These are phyloP conservation scores for Himantopus leucocephalus DNA, from an alignment of 2,113 vertebrate species.

Conservation along the genomic window DNA sequence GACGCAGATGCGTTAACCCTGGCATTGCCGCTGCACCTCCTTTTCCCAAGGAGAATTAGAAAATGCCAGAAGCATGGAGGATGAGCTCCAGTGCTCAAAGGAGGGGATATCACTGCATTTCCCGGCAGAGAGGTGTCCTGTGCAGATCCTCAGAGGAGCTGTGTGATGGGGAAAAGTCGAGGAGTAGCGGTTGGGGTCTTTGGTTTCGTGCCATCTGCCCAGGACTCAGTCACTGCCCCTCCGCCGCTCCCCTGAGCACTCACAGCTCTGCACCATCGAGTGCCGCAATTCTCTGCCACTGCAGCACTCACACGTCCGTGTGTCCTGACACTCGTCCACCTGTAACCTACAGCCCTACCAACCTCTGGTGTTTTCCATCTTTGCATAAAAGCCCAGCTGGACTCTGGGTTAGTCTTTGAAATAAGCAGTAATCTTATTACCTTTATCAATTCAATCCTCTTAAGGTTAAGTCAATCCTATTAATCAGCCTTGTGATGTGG, in stretches of 20 bases:
- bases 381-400: not conserved
- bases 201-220: fast-evolving
- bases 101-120: not conserved
- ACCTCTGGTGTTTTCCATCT: not conserved
- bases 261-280: not conserved
- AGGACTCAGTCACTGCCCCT: not conserved
- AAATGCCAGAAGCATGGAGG: not conserved
- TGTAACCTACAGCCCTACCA: not conserved
- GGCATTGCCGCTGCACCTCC: fast-evolving
- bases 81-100: not conserved
- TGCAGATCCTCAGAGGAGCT: not conserved
- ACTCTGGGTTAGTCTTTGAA: conserved; percentile 6
- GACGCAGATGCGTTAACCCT: not conserved
- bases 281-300: fast-evolving
- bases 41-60: not conserved
- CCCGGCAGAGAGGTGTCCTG: not conserved
- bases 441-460: conserved; percentile 67
- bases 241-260: fast-evolving
- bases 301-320: fast-evolving
- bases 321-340: not conserved
- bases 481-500: conserved; percentile 50
- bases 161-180: fast-evolving
- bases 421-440: conserved; percentile 50
- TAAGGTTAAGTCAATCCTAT: conserved; percentile 65
- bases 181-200: not conserved